A percentile compares a stretch with the other conserved stretches of the same genome.
These are phyloP conservation scores for Arnoldichthys spilopterus DNA, from an alignment of 2,797 vertebrate genomes.

Conservation along the genomic window DNA sequence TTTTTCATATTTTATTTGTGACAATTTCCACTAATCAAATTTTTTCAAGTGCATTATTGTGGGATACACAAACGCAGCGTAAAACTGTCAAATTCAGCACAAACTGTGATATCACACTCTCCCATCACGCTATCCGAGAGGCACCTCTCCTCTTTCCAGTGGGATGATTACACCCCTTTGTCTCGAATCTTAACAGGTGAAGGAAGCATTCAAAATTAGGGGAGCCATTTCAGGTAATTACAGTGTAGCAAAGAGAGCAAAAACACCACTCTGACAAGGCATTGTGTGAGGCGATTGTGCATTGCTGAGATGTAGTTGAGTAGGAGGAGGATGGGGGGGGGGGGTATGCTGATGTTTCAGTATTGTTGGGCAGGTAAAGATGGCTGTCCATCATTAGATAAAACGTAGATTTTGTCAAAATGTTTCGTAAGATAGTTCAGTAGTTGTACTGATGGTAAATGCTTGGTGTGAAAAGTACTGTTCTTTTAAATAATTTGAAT, in stretches of 20 bases:
- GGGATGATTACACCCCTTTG: slow-evolving; percentile 40
- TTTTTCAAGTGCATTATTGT: neutral
- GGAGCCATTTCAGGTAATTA: slow-evolving; percentile 47
- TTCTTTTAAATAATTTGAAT: neutral
- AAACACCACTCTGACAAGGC: slow-evolving; percentile 16
- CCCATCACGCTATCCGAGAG: neutral
- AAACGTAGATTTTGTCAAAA: neutral
- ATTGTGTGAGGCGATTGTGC: slow-evolving; percentile 34
- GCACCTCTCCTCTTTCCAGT: slow-evolving; percentile 16
- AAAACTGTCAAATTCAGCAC: neutral
- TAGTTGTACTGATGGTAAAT: neutral
- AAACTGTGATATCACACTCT: neutral
- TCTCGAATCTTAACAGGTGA: slow-evolving; percentile 36
- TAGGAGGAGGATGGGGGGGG: slow-evolving; percentile 7
- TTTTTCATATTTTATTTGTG: neutral
- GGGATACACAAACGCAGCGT: neutral
- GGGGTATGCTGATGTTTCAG: neutral
- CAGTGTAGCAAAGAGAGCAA: slow-evolving; percentile 35
- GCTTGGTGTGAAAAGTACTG: too few relatives aligned
- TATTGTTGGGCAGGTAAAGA: neutral
- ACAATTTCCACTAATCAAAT: neutral
- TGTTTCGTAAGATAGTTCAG: too few relatives aligned
- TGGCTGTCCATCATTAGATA: neutral
- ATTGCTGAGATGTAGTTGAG: neutral
- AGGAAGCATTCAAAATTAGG: slow-evolving; percentile 38